phyloP scores from a whole-genome alignment of 2,797 vertebrate species.

The Oreochromis mossambicus region DNA sequence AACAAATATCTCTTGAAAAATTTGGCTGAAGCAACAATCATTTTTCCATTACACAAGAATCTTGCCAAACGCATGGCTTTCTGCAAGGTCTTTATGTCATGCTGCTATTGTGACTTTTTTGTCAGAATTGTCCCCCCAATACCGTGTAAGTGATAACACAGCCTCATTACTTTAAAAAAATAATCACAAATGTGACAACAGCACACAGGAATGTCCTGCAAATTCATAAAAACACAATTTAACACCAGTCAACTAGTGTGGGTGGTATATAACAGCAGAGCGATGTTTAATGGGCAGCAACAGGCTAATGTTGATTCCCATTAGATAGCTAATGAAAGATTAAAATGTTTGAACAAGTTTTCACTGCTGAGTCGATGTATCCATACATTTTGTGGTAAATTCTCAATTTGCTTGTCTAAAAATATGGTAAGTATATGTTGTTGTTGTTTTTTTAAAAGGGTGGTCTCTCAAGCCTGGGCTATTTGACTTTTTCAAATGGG shows the following conservation, averaged over 20 bases:
- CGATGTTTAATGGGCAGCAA: background rate
- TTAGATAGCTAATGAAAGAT: background rate
- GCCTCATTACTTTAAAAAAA: background rate
- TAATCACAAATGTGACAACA: background rate
- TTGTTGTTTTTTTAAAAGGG: background rate
- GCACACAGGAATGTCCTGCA: background rate
- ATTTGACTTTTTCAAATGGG: background rate
- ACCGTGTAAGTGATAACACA: background rate
- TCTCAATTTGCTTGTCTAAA: background rate
- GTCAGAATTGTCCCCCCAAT: background rate
- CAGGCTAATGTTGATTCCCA: background rate
- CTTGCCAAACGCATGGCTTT: background rate
- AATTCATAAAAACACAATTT: background rate
- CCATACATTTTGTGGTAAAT: background rate
- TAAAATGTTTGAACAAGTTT: background rate
- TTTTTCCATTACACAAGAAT: background rate
- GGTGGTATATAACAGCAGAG: background rate
- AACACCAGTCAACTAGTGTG: background rate
- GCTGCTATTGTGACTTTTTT: background rate
- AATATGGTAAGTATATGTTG: background rate
- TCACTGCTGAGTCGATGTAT: background rate
- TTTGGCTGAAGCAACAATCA: background rate
- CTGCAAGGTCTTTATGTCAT: background rate
- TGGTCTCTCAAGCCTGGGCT: background rate
- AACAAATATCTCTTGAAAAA: background rate